Evolutionary conservation across 2,113 vertebrate species (phyloP), one percentile per base, ranked within the genome.

Genomic region (Aphyosemion australe): DNA sequence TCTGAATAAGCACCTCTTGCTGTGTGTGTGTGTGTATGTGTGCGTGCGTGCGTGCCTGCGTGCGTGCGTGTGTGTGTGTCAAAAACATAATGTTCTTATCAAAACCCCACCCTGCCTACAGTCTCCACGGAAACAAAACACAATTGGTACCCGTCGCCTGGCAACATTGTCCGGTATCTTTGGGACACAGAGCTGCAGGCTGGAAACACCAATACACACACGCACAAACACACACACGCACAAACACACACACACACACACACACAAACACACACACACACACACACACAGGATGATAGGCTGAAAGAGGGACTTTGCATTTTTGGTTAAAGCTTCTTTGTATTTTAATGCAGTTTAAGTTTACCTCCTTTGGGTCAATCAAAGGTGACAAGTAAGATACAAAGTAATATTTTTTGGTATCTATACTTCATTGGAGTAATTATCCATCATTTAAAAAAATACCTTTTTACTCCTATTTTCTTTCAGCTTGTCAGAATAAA

Each of bases 131-230:
- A 82, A 91, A 91, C 88, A 13, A 69, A 83, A 87, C 84, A 90
- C 89, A 91, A 89, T 91, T 89, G 84, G 85, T 91, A 90, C 87
- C 84, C 87, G 90, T 92, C 85, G 88, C 91, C 81, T 90, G 90
- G 90, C 90, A 92, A 92, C 91, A 77, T 91, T 77, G 79, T 65
- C 79, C 75, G 69, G 82, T 89, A 89, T 89, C 85, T 87, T 84
- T 77, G 69, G 82, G 84, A 87, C 84, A 79, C 77, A 89, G 78
- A 84, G 80, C 80, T 80, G 76, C 55, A 59, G 58, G 58, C 65
- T 57, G 68, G 46, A 14, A 54, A 34, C 61, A 53, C 19, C 61
- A 43, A 20, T 10, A 56, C 19, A 49, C 26, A 55, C 58, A 20
- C 26, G 39, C 42, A 19, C 46, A 60, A 66, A 41, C 55, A 52